These are phyloP conservation scores for Prunella fulvescens DNA, from an alignment of 2,113 vertebrate genomes.

Conservation along the genomic window DNA sequence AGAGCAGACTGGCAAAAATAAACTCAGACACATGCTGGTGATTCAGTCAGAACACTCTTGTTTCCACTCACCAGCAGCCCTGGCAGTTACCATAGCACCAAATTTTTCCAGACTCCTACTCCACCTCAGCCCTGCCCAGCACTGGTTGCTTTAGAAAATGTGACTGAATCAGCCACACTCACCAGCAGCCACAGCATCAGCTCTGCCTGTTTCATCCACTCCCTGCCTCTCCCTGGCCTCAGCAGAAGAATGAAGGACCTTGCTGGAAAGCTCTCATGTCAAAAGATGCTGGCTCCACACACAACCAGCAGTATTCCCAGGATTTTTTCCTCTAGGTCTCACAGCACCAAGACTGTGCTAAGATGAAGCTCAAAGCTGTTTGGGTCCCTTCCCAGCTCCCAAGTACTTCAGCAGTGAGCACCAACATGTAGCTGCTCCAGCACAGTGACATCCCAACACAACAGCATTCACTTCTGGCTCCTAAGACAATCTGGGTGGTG, in stretches of 20 bases:
- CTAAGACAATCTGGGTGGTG: neutral
- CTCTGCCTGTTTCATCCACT: neutral
- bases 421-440: neutral
- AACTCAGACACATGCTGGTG: neutral
- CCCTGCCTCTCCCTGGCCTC: neutral
- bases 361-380: neutral
- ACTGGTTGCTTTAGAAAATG: neutral
- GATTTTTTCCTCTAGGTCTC: neutral
- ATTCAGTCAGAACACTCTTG: neutral
- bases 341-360: neutral
- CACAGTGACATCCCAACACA: neutral
- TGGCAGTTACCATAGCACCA: conserved; percentile 24
- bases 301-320: neutral
- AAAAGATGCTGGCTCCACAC: neutral
- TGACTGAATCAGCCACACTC: neutral
- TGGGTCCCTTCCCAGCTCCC: neutral
- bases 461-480: neutral
- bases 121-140: neutral
- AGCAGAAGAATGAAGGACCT: neutral
- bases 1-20: conserved; percentile 12
- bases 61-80: neutral
- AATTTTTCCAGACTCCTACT: neutral
- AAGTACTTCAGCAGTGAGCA: neutral
- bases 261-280: neutral
- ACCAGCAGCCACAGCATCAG: neutral